Evolutionary conservation across 2,113 vertebrate species (phyloP).

Genomic region (Myiopsitta monachus): DNA sequence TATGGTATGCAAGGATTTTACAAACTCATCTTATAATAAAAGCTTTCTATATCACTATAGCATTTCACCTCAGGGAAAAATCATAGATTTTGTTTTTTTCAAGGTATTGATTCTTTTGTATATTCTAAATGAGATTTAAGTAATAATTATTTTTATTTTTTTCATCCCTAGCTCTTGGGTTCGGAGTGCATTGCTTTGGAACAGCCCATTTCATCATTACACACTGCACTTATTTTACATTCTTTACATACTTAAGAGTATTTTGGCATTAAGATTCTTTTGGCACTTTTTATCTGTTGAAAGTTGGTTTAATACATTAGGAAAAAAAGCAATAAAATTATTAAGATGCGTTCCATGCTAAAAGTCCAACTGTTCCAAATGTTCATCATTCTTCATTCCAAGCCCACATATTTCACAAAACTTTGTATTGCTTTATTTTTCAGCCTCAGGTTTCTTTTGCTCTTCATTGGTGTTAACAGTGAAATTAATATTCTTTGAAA

Average conservation of each 20-base stretch:
- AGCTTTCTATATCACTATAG: conserved; percentile 22
- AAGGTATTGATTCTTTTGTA: conserved; percentile 42
- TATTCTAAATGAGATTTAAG: conserved; percentile 38
- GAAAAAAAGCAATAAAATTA: background rate
- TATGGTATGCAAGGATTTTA: background rate
- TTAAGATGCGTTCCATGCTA: background rate
- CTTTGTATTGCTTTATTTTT: background rate
- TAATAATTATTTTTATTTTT: background rate
- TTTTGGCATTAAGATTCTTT: conserved; percentile 1
- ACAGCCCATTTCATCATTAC: background rate
- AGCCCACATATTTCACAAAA: background rate
- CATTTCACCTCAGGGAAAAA: conserved; percentile 43
- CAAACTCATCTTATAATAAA: background rate
- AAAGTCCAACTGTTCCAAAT: background rate
- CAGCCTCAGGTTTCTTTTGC: background rate
- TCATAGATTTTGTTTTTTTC: conserved; percentile 12
- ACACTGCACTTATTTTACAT: background rate
- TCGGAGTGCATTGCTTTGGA: background rate
- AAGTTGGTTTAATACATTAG: conserved; percentile 7
- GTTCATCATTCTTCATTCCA: background rate
- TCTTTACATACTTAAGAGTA: background rate
- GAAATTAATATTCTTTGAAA: background rate
- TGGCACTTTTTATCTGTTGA: background rate
- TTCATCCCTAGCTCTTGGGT: background rate
- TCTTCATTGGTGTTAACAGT: background rate